Conservation (phyloP, 2,797 vertebrate species). For the Gymnoscopelus braueri region DNA sequence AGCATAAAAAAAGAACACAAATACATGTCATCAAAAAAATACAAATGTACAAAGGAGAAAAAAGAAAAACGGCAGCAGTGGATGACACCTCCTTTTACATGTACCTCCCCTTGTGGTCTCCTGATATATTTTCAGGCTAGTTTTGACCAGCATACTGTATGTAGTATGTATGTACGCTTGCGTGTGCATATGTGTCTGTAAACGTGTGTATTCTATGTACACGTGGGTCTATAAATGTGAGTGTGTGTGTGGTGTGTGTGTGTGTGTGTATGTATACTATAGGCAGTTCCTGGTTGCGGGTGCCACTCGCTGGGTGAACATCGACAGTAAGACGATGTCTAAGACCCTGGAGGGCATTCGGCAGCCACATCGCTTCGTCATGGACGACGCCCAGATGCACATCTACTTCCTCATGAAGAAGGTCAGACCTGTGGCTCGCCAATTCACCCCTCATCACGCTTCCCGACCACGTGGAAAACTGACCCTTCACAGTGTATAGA, state of each 20-base stretch:
- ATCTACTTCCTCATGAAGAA: slow-evolving; percentile 99
- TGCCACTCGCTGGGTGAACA: slow-evolving; percentile 92
- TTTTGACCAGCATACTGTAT: too few species aligned
- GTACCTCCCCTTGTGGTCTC: too few species aligned
- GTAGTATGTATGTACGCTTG: too few species aligned
- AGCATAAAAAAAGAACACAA: too few species aligned
- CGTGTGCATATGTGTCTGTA: background rate
- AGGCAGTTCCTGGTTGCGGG: slow-evolving; percentile 92
- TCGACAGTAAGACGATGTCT: slow-evolving; percentile 96
- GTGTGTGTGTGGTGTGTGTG: slow-evolving; percentile 4
- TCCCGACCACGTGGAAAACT: background rate
- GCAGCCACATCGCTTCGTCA: slow-evolving; percentile 88
- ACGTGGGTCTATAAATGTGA: slow-evolving; percentile 17
- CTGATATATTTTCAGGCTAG: too few species aligned
- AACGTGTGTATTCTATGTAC: background rate
- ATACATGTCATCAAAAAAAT: too few species aligned
- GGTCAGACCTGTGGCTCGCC: slow-evolving; percentile 68
- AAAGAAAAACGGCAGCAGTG: too few species aligned
- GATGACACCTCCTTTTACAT: too few species aligned
- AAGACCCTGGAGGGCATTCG: slow-evolving; percentile 87
- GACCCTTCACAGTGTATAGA: background rate
- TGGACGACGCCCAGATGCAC: slow-evolving; percentile 93
- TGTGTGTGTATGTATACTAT: background rate
- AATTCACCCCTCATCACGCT: background rate
- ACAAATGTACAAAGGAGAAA: too few species aligned